A percentile compares a stretch with the other conserved stretches of the same genome.
These are phyloP conservation scores for Branchipolynoe longqiensis DNA, from an alignment of 2,888 invertebrate species.

Conservation along the genomic window DNA sequence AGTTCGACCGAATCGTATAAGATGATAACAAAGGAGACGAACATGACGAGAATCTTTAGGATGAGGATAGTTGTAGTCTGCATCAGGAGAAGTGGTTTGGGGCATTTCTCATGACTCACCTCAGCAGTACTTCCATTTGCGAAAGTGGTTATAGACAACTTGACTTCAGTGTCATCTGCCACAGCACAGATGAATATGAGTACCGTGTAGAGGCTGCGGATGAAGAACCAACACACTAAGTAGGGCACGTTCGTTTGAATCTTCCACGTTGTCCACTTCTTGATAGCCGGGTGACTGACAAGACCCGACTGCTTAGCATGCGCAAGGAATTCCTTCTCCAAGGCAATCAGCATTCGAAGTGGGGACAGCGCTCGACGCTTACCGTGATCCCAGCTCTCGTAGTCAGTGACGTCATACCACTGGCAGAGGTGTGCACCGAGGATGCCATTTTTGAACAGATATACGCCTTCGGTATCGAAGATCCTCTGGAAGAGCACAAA, in stretches of 20 bases:
- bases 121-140: neutral
- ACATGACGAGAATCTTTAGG: slow-evolving; percentile 27
- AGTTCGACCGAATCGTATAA: slow-evolving; percentile 42
- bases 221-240: slow-evolving; percentile 56
- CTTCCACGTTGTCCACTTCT: slow-evolving; percentile 49
- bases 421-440: slow-evolving; percentile 44
- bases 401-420: slow-evolving; percentile 64
- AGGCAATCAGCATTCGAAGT: slow-evolving; percentile 31
- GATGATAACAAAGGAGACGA: slow-evolving; percentile 45
- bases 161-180: neutral
- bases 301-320: slow-evolving; percentile 29
- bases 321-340: slow-evolving; percentile 54
- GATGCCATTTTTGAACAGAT: slow-evolving; percentile 58
- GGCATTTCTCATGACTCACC: slow-evolving; percentile 12
- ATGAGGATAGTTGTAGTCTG: neutral
- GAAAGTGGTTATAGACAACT: neutral
- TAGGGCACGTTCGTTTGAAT: slow-evolving; percentile 53
- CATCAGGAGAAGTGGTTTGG: slow-evolving; percentile 34
- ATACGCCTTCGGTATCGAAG: slow-evolving; percentile 60
- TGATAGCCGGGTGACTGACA: slow-evolving; percentile 47
- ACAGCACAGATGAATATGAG: slow-evolving; percentile 54
- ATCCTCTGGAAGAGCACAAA: slow-evolving; percentile 58
- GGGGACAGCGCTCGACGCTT: slow-evolving; percentile 55
- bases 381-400: slow-evolving; percentile 55
- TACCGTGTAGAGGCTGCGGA: slow-evolving; percentile 48